Base-by-base conservation (phyloP, 2,797 vertebrate species). In the Malacoraja senta region DNA sequence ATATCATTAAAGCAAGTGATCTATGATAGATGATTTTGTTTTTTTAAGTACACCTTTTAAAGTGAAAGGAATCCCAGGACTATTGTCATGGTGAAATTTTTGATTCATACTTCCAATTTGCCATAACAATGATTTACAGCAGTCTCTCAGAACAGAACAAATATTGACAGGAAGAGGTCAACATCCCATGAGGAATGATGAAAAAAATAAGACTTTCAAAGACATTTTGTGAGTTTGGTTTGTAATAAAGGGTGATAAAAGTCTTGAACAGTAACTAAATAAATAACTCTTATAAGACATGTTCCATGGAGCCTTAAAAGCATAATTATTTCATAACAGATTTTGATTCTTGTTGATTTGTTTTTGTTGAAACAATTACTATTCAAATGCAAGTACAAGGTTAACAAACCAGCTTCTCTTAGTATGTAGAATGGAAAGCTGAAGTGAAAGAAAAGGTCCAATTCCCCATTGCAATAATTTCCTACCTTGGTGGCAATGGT, bases 401-500 rank as follows among this genome's bases (percentile, higher is more conserved):
- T 83, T 58, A 83, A 58, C 53, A 83, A 83, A 83, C 44, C 61
- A 68, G 13, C 29, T 29, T 4, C n/a, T 86, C 1, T 29, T 77
- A 32, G 61, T 63, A 29, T 86, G 12, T 63, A 0, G 12, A 86
- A 63, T n/a, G 83, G 83, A n/a, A 63, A 63, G 15, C n/a, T 32
- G 63, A n/a, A 65, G 7, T 88, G 17, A n/a, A 68, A 88, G 61
- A 32, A 68, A 76, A 44, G 44, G 8, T 38, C 44, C 72, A 26
- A 91, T 91, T 72, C 15, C 35, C 88, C 88, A 91, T 72, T 94
- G 80, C 95, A 97, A 21, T 24, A 92, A 77, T 19, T 29, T 71
- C 96, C 96, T 95, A 99, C 98, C 99, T 99, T n/a, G 99, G 98
- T 61, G 98, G 98, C 86, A 99, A 95, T 93, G 99, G 99, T 94